Conservation (phyloP, 2,113 vertebrate genomes). For the Amia ocellicauda region DNA sequence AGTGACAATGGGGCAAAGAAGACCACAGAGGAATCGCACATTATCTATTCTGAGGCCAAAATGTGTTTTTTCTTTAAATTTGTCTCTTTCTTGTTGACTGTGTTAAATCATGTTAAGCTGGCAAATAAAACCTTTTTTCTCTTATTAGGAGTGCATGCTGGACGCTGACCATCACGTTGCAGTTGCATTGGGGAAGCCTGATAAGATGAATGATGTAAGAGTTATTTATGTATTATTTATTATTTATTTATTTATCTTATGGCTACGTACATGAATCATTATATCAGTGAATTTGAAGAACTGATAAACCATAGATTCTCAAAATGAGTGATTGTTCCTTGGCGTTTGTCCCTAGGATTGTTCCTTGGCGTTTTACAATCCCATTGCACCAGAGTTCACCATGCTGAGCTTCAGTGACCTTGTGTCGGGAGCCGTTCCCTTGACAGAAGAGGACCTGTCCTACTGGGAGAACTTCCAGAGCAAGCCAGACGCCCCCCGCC, state of each 20-base stretch:
- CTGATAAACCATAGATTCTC: too few species aligned
- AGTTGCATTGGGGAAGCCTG: slow-evolving; percentile 77
- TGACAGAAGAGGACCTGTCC: slow-evolving; percentile 77
- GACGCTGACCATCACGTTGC: slow-evolving; percentile 82
- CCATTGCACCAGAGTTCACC: slow-evolving; percentile 63
- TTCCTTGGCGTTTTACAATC: slow-evolving; percentile 43
- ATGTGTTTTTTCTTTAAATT: neutral
- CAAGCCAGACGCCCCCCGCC: slow-evolving; percentile 73
- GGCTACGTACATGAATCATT: too few species aligned
- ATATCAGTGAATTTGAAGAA: too few species aligned
- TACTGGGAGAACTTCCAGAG: slow-evolving; percentile 85
- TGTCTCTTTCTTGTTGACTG: neutral
- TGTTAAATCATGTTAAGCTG: neutral
- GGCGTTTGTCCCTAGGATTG: slow-evolving; percentile 14
- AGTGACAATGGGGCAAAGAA: too few species aligned
- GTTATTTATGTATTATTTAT: neutral
- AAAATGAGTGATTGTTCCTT: too few species aligned
- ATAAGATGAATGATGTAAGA: slow-evolving; percentile 37
- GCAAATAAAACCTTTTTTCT: slow-evolving; percentile 5
- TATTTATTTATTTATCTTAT: too few species aligned
- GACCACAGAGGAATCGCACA: too few species aligned
- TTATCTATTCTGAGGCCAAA: neutral
- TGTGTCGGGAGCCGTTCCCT: slow-evolving; percentile 72
- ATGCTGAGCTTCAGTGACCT: slow-evolving; percentile 82
- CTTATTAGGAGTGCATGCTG: slow-evolving; percentile 71